Conservation (phyloP, 2,113 vertebrate species). For the Nanorana parkeri region DNA sequence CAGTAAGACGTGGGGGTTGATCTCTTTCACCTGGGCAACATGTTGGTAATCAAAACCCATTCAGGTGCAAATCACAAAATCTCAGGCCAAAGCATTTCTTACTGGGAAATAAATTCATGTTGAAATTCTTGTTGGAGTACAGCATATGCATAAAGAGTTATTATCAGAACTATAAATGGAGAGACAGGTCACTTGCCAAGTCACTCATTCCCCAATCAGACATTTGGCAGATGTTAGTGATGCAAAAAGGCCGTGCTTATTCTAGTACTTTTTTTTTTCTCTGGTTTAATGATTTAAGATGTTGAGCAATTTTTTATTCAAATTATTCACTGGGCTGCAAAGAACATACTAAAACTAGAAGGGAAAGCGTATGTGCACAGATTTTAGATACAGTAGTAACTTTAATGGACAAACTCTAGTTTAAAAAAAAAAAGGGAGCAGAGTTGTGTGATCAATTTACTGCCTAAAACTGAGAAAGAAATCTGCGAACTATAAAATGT, state of each 20-base stretch:
- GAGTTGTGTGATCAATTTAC: slow-evolving; percentile 49
- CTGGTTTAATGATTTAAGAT: slow-evolving; percentile 57
- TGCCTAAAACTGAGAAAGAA: slow-evolving; percentile 33
- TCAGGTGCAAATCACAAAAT: slow-evolving; percentile 54
- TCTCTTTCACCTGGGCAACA: slow-evolving; percentile 54
- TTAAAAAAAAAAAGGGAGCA: slow-evolving; percentile 20
- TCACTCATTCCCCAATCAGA: slow-evolving; percentile 56
- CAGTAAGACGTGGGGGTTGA: slow-evolving; percentile 41
- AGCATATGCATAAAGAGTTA: slow-evolving; percentile 58
- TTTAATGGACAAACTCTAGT: slow-evolving; percentile 52
- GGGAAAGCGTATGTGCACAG: slow-evolving; percentile 55
- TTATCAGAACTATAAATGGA: slow-evolving; percentile 57
- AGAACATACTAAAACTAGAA: slow-evolving; percentile 58
- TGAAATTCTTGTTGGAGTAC: slow-evolving; percentile 56
- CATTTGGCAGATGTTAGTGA: slow-evolving; percentile 57
- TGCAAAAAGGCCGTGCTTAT: slow-evolving; percentile 52
- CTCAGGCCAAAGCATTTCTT: slow-evolving; percentile 36
- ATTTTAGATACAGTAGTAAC: slow-evolving; percentile 55
- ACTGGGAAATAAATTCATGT: slow-evolving; percentile 51
- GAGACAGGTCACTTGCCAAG: slow-evolving; percentile 57
- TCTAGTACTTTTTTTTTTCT: slow-evolving; percentile 44
- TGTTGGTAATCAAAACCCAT: slow-evolving; percentile 52
- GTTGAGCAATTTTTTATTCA: slow-evolving; percentile 55
- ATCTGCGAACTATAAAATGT: slow-evolving; percentile 51
- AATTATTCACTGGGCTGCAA: slow-evolving; percentile 57